Conservation (phyloP, 2,888 invertebrate genomes). For the Ptilodon capucinus region DNA sequence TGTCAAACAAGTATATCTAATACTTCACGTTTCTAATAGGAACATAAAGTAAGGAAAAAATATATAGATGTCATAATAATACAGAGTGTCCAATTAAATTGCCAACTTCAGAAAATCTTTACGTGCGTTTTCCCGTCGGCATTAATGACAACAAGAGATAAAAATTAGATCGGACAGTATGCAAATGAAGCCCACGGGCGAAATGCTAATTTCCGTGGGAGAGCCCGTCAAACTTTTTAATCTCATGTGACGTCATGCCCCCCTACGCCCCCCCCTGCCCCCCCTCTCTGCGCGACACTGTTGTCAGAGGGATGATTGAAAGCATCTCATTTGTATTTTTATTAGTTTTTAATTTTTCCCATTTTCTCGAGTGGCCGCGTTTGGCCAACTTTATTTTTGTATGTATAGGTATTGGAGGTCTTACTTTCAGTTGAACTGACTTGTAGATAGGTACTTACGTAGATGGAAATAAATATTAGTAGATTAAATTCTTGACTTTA, state of each 20-base stretch:
- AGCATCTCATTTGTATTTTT: conserved; percentile 80
- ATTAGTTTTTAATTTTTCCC: conserved; percentile 80
- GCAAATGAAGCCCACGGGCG: conserved; percentile 68
- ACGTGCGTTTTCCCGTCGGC: conserved; percentile 27
- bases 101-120: conserved; percentile 4
- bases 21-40: too few relatives aligned
- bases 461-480: too few relatives aligned
- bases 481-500: too few relatives aligned
- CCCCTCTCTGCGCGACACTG: conserved; percentile 34
- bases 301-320: conserved; percentile 79
- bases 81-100: too few relatives aligned
- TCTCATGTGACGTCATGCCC: conserved; percentile 76
- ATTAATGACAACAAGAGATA: conserved; percentile 50
- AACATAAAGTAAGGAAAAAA: too few relatives aligned
- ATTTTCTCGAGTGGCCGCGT: conserved; percentile 66
- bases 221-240: conserved; percentile 79
- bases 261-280: conserved; percentile 30
- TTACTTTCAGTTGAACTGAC: too few relatives aligned
- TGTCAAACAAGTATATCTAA: too few relatives aligned
- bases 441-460: too few relatives aligned
- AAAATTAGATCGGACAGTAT: conserved; percentile 63
- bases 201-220: conserved; percentile 82
- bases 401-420: background rate
- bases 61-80: too few relatives aligned
- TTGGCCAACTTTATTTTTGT: conserved; percentile 17